phyloP scores from a whole-genome alignment of 2,797 vertebrate genomes.

The Linurgus olivaceus region DNA sequence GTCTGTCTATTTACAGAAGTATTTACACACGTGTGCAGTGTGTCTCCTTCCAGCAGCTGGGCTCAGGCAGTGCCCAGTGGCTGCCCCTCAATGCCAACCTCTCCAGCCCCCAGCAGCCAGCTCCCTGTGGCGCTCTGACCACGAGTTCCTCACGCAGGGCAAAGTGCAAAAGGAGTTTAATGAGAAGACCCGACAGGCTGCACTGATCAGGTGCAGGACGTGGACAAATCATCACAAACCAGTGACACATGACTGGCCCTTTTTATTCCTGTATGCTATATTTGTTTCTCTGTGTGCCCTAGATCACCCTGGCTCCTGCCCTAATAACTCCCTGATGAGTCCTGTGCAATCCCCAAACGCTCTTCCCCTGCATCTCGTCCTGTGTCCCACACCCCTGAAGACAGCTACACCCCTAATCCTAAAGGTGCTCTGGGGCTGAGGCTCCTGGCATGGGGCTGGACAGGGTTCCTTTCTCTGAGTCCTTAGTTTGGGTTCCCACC shows the following conservation, averaged over 20 bases:
- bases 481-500: background rate
- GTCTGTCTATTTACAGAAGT: accelerated
- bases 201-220: too few species aligned
- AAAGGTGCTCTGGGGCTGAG: background rate
- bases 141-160: background rate
- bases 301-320: background rate
- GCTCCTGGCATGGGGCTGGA: background rate
- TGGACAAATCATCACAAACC: background rate
- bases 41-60: background rate
- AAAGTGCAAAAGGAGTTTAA: background rate
- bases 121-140: background rate
- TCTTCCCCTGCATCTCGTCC: background rate
- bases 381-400: too few species aligned
- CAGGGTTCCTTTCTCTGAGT: background rate
- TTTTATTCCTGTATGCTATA: background rate
- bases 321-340: background rate
- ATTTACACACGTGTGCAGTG: accelerated
- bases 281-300: too few species aligned
- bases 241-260: accelerated
- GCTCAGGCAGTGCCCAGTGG: background rate
- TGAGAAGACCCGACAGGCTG: background rate
- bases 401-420: background rate
- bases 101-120: background rate
- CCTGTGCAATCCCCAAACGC: background rate
- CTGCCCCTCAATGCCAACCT: background rate